A percentile compares a stretch with the other conserved stretches of the same genome.
Evolutionary conservation across 2,888 invertebrate genomes (phyloP).

Genomic region (Melanargia galathea): DNA sequence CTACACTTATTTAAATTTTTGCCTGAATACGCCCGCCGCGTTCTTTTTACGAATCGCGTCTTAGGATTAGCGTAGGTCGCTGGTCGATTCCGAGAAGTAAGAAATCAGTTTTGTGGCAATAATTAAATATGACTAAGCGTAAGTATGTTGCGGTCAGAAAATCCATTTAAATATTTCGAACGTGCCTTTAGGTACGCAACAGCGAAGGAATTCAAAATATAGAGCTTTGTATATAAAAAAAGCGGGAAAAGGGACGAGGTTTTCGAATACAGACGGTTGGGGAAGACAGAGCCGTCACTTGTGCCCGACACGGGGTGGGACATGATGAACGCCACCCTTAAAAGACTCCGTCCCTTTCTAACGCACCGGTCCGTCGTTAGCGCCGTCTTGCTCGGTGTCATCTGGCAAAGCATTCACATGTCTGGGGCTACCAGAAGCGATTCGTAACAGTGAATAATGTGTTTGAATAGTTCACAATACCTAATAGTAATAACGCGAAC

Average conservation of each 20-base stretch:
- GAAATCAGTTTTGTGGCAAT: constrained; percentile 61
- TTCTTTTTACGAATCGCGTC: constrained; percentile 72
- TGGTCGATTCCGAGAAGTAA: constrained; percentile 72
- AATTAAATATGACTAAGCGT: constrained; percentile 54
- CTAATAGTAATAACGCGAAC: constrained; percentile 64
- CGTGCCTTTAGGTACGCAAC: constrained; percentile 11
- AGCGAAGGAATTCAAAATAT: constrained; percentile 34
- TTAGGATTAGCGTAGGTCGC: constrained; percentile 69
- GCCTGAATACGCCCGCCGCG: constrained; percentile 59
- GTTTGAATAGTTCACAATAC: constrained; percentile 66
- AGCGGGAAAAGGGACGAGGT: constrained; percentile 63
- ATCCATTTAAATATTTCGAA: constrained; percentile 31
- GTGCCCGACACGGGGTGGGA: constrained; percentile 77
- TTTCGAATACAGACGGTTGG: constrained; percentile 70
- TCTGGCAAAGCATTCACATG: constrained; percentile 72
- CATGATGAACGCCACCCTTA: constrained; percentile 74
- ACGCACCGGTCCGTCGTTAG: constrained; percentile 45
- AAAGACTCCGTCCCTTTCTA: constrained; percentile 54
- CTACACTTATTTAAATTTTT: constrained; percentile 71
- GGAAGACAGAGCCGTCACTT: constrained; percentile 75
- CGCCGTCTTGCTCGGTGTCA: constrained; percentile 61
- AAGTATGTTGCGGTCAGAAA: constrained; percentile 43
- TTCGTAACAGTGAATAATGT: constrained; percentile 79
- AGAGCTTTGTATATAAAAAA: constrained; percentile 47
- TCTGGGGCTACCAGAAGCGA: constrained; percentile 73